Base-by-base conservation (phyloP, 2,888 invertebrate genomes). In the Dryococelus australis region DNA sequence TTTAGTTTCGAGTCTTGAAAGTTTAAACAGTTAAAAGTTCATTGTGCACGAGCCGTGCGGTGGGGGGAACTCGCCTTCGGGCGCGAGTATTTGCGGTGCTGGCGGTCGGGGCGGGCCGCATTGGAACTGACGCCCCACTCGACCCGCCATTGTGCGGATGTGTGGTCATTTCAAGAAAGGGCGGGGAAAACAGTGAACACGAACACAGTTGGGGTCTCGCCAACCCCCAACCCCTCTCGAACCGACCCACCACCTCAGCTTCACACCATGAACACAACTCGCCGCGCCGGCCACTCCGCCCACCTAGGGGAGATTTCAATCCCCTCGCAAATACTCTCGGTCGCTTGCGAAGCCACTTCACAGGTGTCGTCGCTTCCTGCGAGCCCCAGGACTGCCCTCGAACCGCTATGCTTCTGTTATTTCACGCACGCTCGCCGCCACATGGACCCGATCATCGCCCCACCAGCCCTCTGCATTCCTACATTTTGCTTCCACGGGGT, bases 11-110 rank as follows among this genome's bases (percentile, higher is more conserved):
- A 83, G 83, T 28, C 83, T 83, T 83, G 83, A 83, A 83, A 83
- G 83, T 83, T 83, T 83, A 83, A 83, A 83, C 83, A 83, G 83
- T 83, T 83, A 83, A 83, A 83, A 83, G 83, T 83, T 35, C 83
- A 35, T 83, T 83, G 43, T 83, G 35, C 20, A 6, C n/a, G n/a
- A n/a, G 28, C 27, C 43, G 43, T 26, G 16, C 83, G 28, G 83
- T 26, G 35, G n/a, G n/a, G n/a, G 28, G 83, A 83, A 20, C 24
- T 43, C 24, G 13, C 83, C 28, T 83, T 27, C 12, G 83, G 24
- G 28, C 16, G 83, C n/a, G 83, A 83, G 83, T 83, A 43, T 83
- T 83, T 83, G 83, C 43, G 83, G 83, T 83, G 12, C 12, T 26
- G 24, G 83, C 43, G 83, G 83, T 83, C 83, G 13, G 28, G 13